Conservation (phyloP, 2,888 invertebrate genomes). For the Mesorhabditis belari region DNA sequence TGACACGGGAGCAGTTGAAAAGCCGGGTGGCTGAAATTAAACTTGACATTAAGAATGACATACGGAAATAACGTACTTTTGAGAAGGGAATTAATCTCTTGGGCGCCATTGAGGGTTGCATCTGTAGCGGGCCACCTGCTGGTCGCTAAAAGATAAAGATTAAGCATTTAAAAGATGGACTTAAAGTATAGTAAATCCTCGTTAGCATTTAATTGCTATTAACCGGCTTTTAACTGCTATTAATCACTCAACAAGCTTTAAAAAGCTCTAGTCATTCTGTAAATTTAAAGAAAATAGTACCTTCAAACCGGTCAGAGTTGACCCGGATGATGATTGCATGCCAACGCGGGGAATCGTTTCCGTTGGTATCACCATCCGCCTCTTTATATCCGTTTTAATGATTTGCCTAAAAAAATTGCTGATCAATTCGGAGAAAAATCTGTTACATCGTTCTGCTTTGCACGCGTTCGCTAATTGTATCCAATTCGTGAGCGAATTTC, state of each 20-base stretch:
- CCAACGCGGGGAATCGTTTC: not conserved
- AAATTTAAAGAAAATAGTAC: not conserved
- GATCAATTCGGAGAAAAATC: not conserved
- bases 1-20: not conserved
- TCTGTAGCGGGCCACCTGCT: not conserved
- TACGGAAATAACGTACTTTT: not conserved
- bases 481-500: slow-evolving; percentile 45
- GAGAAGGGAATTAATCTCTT: not conserved
- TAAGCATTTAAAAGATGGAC: no score
- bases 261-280: no score
- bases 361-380: slow-evolving; percentile 10
- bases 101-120: not conserved
- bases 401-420: slow-evolving; percentile 18
- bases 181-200: no score
- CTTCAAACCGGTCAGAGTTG: not conserved
- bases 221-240: no score
- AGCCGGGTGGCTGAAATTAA: not conserved
- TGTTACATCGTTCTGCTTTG: slow-evolving; percentile 29
- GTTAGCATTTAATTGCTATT: no score
- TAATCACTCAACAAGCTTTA: no score
- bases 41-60: not conserved
- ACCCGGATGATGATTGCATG: not conserved
- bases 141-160: not conserved
- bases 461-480: slow-evolving; percentile 39
- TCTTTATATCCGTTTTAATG: slow-evolving; percentile 37